A percentile compares a stretch with the other conserved stretches of the same genome.
phyloP scores from a whole-genome alignment of 2,888 invertebrate species.

The Frankliniella intonsa region DNA sequence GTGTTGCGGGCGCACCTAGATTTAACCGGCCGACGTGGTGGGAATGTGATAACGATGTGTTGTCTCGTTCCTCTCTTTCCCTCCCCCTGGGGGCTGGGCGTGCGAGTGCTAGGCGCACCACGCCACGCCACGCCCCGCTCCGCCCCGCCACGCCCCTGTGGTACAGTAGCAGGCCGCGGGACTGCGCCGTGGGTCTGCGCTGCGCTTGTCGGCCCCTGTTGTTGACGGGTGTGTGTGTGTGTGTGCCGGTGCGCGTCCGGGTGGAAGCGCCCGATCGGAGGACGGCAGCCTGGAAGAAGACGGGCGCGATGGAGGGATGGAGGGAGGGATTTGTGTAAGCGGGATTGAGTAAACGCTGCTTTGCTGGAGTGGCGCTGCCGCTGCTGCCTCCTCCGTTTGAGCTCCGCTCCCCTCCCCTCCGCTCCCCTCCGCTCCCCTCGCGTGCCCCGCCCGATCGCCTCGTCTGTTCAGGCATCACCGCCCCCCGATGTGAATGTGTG shows the following conservation, averaged over 20 bases:
- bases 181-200: neutral
- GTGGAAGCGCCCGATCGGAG: too few species aligned
- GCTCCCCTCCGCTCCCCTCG: neutral
- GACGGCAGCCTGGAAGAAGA: too few species aligned
- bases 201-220: too few species aligned
- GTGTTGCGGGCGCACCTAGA: too few species aligned
- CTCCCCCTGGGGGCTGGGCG: neutral
- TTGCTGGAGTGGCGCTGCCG: neutral
- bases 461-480: too few species aligned
- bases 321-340: too few species aligned
- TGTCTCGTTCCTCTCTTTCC: neutral
- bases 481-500: too few species aligned
- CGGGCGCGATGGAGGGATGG: too few species aligned
- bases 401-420: neutral
- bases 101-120: neutral
- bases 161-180: neutral
- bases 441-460: neutral
- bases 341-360: neutral
- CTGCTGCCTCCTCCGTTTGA: too few species aligned
- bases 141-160: neutral
- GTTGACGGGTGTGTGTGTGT: neutral
- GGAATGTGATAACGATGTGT: neutral
- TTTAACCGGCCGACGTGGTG: neutral
- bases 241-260: constrained; percentile 27
- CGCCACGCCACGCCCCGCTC: too few species aligned